Evolutionary conservation across 2,797 vertebrate genomes (phyloP).

Genomic region (Columba guinea): DNA sequence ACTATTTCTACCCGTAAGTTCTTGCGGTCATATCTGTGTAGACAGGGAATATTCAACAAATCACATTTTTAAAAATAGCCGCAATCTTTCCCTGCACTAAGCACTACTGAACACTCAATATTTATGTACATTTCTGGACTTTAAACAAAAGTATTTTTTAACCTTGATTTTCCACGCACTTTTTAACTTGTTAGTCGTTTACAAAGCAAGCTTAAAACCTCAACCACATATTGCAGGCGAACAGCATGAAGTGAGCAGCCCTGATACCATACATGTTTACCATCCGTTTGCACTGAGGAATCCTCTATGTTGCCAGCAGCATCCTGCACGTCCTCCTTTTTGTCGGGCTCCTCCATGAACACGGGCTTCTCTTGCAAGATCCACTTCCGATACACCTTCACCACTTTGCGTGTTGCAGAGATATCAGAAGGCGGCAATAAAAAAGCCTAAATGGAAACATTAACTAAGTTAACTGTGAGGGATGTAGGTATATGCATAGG

Average conservation of each 20-base stretch:
- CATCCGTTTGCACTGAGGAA: conserved; percentile 73
- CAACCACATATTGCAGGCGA: accelerated
- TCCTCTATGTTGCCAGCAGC: conserved; percentile 73
- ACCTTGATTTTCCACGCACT: background rate
- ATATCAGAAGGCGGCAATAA: conserved; percentile 92
- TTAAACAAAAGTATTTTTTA: background rate
- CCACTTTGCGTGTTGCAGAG: conserved; percentile 91
- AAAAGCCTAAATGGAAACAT: conserved; percentile 84
- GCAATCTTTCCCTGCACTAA: background rate
- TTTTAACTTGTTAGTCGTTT: background rate
- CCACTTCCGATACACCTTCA: conserved; percentile 97
- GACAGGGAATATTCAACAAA: background rate
- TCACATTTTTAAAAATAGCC: background rate
- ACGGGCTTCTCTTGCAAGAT: conserved; percentile 90
- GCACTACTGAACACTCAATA: background rate
- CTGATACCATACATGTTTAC: conserved; percentile 75
- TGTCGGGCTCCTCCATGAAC: conserved; percentile 95
- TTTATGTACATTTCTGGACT: background rate
- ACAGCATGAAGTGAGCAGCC: background rate
- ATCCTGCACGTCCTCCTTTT: conserved; percentile 77
- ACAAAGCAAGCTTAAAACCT: background rate
- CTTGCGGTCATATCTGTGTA: too few relatives aligned
- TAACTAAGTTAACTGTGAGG: background rate
- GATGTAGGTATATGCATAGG: background rate
- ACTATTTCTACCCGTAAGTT: background rate